These are phyloP conservation scores for Prochilodus magdalenae DNA, from an alignment of 2,113 vertebrate genomes.

Conservation along the genomic window DNA sequence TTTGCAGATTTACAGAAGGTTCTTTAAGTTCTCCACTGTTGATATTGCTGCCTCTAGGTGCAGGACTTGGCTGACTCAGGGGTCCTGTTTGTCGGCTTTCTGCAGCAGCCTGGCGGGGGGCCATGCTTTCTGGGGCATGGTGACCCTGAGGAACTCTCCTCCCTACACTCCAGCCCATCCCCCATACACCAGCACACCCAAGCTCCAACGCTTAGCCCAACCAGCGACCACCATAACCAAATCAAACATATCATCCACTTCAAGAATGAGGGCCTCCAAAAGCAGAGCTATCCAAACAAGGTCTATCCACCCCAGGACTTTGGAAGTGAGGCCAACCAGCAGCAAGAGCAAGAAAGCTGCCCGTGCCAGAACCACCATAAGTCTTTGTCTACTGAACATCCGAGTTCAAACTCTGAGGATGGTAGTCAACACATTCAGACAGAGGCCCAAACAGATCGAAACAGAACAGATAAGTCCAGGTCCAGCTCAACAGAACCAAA, in stretches of 20 bases:
- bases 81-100: slow-evolving; percentile 88
- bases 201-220: slow-evolving; percentile 62
- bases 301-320: slow-evolving; percentile 47
- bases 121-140: slow-evolving; percentile 65
- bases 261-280: slow-evolving; percentile 13
- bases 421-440: background rate
- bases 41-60: slow-evolving; percentile 75
- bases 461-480: slow-evolving; percentile 1
- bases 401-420: background rate
- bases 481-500: slow-evolving; percentile 9
- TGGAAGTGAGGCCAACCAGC: background rate
- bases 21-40: background rate
- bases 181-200: slow-evolving; percentile 69
- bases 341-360: slow-evolving; percentile 6
- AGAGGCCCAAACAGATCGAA: background rate
- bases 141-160: slow-evolving; percentile 74
- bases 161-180: slow-evolving; percentile 78
- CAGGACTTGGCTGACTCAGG: slow-evolving; percentile 92
- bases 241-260: background rate
- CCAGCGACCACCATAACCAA: slow-evolving; percentile 36
- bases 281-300: slow-evolving; percentile 43
- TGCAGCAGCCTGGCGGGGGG: slow-evolving; percentile 81
- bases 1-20: background rate
- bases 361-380: slow-evolving; percentile 8
- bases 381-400: background rate